phyloP scores from a whole-genome alignment of 2,113 vertebrate species.

The Clarias magur region DNA sequence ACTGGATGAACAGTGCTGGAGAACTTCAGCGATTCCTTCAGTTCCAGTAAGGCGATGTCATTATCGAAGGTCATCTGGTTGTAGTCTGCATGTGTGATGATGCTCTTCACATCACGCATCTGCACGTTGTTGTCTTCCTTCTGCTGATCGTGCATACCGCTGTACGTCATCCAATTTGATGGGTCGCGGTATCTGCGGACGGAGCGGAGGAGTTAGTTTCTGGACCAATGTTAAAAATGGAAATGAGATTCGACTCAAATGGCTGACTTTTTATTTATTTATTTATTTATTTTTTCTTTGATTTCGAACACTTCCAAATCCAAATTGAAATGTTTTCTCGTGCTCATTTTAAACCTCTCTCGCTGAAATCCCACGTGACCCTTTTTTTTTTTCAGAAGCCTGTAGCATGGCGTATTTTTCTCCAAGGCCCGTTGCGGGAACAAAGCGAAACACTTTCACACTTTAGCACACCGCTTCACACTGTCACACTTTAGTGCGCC shows the following conservation, averaged over 20 bases:
- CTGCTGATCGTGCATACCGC: slow-evolving; percentile 83
- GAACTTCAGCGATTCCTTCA: slow-evolving; percentile 68
- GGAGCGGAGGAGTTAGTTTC: neutral
- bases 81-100: slow-evolving; percentile 71
- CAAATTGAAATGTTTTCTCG: neutral
- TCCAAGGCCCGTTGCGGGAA: neutral
- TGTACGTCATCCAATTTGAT: slow-evolving; percentile 79
- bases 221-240: neutral
- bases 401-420: neutral
- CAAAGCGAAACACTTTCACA: slow-evolving; percentile 19
- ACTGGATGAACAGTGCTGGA: slow-evolving; percentile 73
- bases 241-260: neutral
- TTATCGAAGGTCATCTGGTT: slow-evolving; percentile 71
- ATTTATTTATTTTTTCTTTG: neutral
- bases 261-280: neutral
- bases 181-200: slow-evolving; percentile 65
- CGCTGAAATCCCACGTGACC: neutral
- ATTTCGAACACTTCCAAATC: neutral
- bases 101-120: slow-evolving; percentile 59
- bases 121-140: slow-evolving; percentile 32
- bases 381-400: neutral
- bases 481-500: slow-evolving; percentile 14
- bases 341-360: neutral
- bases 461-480: slow-evolving; percentile 24
- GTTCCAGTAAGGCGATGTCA: slow-evolving; percentile 77